Conservation (phyloP, 2,113 vertebrate species). For the Oenanthe oenanthe region DNA sequence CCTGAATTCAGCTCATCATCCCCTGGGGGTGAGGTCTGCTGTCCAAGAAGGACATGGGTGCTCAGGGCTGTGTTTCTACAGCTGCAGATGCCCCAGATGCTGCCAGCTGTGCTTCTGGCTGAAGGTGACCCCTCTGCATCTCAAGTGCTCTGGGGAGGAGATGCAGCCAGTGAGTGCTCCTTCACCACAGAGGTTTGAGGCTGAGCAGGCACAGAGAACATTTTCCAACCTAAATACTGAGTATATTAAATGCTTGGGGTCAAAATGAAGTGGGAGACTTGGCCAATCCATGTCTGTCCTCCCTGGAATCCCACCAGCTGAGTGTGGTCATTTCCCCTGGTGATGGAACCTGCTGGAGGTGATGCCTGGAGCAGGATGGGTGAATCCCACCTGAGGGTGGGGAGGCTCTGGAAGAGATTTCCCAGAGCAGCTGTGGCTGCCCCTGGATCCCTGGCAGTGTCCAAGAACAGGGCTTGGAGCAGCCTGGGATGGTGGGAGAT, state of each 20-base stretch:
- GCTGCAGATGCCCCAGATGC: background rate
- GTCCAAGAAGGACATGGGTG: background rate
- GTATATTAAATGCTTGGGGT: background rate
- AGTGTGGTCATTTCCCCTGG: background rate
- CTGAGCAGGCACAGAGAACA: background rate
- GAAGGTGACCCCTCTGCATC: background rate
- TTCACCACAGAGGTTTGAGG: background rate
- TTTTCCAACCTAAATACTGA: background rate
- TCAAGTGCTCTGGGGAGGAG: background rate
- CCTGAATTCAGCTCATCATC: background rate
- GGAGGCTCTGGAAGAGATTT: background rate
- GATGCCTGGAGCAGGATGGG: background rate
- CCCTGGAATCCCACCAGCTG: background rate
- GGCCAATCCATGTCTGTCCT: fast-evolving
- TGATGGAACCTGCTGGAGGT: background rate
- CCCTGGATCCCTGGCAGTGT: background rate
- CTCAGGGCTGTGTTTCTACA: background rate
- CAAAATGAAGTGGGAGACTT: fast-evolving
- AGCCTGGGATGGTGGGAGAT: fast-evolving
- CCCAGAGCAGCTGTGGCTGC: background rate
- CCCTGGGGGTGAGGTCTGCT: background rate
- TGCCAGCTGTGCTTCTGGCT: background rate
- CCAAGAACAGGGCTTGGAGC: background rate
- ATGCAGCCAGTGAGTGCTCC: fast-evolving
- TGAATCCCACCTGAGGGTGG: background rate